These are phyloP conservation scores for human (Homo sapiens) DNA, from an alignment of 2,113 vertebrate species.

Conservation along the genomic window DNA sequence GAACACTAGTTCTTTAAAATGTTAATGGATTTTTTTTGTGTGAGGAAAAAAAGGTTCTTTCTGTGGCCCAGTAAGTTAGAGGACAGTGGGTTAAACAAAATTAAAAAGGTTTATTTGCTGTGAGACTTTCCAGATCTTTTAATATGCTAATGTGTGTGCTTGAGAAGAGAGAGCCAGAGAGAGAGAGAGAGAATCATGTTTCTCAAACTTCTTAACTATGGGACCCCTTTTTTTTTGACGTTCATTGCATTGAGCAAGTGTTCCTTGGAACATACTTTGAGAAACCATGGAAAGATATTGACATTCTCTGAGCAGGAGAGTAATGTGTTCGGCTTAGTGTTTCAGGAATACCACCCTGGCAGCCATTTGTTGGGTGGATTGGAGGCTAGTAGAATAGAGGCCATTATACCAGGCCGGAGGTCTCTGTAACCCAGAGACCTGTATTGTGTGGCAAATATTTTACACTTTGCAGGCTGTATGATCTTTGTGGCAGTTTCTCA, in stretches of 20 bases:
- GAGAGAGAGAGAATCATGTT: not conserved
- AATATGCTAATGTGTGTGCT: no score
- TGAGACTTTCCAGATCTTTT: not conserved
- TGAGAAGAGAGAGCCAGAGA: not conserved
- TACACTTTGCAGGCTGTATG: fast-evolving
- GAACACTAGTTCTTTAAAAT: not conserved
- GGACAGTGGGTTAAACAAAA: not conserved
- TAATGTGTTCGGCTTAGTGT: not conserved
- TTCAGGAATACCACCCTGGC: not conserved
- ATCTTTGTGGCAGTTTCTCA: not conserved
- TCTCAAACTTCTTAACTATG: not conserved
- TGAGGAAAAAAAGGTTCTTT: not conserved
- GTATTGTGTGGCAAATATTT: not conserved
- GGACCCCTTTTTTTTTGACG: not conserved
- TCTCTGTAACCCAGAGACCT: not conserved
- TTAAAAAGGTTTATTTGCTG: not conserved
- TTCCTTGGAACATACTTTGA: not conserved
- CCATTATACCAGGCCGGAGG: not conserved
- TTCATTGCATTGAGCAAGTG: not conserved
- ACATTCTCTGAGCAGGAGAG: not conserved
- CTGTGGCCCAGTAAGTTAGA: not conserved
- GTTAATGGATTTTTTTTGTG: not conserved
- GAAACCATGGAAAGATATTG: not conserved
- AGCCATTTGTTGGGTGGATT: not conserved
- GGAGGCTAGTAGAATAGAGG: not conserved